phyloP scores from a whole-genome alignment of 2,888 invertebrate genomes.

The Tetragonisca angustula region DNA sequence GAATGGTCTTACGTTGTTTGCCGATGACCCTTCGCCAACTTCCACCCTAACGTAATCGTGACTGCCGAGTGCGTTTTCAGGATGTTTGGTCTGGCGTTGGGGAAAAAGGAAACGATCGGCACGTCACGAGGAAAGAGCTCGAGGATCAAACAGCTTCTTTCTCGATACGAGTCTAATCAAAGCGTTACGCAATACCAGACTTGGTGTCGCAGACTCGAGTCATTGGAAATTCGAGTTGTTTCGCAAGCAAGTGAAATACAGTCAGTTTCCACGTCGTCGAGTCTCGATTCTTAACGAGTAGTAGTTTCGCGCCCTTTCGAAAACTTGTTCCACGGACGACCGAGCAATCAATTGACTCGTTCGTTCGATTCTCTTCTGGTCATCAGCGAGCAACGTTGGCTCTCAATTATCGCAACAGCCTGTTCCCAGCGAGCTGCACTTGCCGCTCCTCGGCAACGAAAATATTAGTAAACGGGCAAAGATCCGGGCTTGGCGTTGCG shows the following conservation, averaged over 20 bases:
- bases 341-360: conserved; percentile 47
- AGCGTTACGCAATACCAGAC: not conserved
- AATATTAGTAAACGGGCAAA: conserved; percentile 70
- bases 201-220: too few species aligned
- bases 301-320: conserved; percentile 28
- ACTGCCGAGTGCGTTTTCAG: conserved; percentile 30
- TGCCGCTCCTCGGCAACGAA: conserved; percentile 54
- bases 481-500: conserved; percentile 40
- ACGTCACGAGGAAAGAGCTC: not conserved
- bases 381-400: conserved; percentile 36
- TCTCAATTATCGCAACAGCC: conserved; percentile 59
- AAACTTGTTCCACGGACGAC: conserved; percentile 24
- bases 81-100: conserved; percentile 11
- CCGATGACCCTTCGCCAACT: conserved; percentile 60
- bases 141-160: conserved; percentile 25
- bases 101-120: conserved; percentile 21
- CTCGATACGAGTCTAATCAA: conserved; percentile 20
- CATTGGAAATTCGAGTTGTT: not conserved
- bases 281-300: conserved; percentile 33
- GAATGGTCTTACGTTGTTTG: conserved; percentile 68
- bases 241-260: not conserved
- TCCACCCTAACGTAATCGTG: conserved; percentile 51
- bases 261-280: not conserved
- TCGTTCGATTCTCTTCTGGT: conserved; percentile 37
- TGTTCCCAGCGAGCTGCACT: conserved; percentile 45